A percentile compares a stretch with the other conserved stretches of the same genome.
These are phyloP conservation scores for Chrysina gloriosa DNA, from an alignment of 2,888 invertebrate species.

Conservation along the genomic window DNA sequence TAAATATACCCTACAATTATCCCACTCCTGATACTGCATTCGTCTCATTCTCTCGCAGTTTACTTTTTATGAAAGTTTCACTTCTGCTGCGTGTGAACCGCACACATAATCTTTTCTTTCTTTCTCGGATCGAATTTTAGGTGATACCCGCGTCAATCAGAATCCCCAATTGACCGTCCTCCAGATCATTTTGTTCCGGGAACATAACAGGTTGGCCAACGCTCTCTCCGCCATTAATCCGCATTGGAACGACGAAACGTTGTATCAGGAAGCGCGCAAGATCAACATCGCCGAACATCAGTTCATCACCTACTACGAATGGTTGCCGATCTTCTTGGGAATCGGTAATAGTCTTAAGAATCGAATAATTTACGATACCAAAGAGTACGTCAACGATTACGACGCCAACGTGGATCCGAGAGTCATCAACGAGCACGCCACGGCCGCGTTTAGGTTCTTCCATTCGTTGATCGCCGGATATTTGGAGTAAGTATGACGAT, in stretches of 20 bases:
- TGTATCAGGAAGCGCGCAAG: conserved; percentile 79
- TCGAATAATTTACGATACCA: conserved; percentile 72
- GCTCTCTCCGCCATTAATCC: conserved; percentile 74
- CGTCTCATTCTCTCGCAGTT: no score
- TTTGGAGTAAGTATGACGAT: conserved; percentile 71
- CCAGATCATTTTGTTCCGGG: conserved; percentile 75
- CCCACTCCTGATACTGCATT: no score
- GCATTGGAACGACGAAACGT: conserved; percentile 79
- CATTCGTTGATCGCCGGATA: conserved; percentile 77
- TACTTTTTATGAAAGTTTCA: not conserved
- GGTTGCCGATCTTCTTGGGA: conserved; percentile 80
- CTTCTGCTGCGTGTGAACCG: no score
- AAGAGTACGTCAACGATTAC: conserved; percentile 75
- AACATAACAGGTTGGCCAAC: conserved; percentile 80
- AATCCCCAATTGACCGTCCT: conserved; percentile 78
- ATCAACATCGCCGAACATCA: conserved; percentile 78
- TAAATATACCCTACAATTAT: no score
- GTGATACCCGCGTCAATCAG: conserved; percentile 78
- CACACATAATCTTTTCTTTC: no score
- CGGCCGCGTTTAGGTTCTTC: conserved; percentile 80
- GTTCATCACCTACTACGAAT: conserved; percentile 81
- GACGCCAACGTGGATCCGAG: conserved; percentile 74
- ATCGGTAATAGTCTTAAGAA: conserved; percentile 72
- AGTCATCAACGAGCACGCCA: conserved; percentile 77
- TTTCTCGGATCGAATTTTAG: no score